phyloP scores from a whole-genome alignment of 2,888 invertebrate species.

The Torymus aiolomorphi region DNA sequence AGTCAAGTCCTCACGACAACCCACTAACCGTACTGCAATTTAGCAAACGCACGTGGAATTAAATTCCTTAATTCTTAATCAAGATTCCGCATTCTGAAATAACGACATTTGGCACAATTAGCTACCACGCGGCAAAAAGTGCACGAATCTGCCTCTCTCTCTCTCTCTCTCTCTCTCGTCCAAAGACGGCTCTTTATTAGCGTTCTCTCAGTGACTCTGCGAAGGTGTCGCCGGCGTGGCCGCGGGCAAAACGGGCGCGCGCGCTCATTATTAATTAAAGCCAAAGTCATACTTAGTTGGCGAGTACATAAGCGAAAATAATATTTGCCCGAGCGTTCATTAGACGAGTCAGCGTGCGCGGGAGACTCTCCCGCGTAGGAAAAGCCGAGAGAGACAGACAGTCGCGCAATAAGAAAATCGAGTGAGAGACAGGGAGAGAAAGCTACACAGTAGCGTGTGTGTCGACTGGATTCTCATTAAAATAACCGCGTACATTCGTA shows the following conservation, averaged over 20 bases:
- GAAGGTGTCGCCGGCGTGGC: slow-evolving; percentile 21
- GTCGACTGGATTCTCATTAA: slow-evolving; percentile 72
- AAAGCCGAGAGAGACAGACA: background rate
- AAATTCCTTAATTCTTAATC: too few relatives aligned
- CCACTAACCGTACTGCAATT: too few relatives aligned
- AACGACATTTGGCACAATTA: too few relatives aligned
- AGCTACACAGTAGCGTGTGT: slow-evolving; percentile 8
- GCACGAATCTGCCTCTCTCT: slow-evolving; percentile 9
- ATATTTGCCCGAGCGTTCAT: slow-evolving; percentile 75
- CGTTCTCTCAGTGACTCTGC: background rate
- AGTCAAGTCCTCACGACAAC: too few relatives aligned
- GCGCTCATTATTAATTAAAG: slow-evolving; percentile 75
- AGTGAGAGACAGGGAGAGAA: slow-evolving; percentile 24
- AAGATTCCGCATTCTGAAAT: too few relatives aligned
- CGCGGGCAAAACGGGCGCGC: slow-evolving; percentile 18
- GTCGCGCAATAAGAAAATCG: slow-evolving; percentile 30
- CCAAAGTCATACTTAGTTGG: slow-evolving; percentile 74
- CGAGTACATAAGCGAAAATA: slow-evolving; percentile 75
- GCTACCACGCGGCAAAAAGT: slow-evolving; percentile 15
- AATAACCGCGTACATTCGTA: slow-evolving; percentile 69
- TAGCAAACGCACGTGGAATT: too few relatives aligned
- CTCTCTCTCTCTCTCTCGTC: background rate
- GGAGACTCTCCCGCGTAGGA: too few relatives aligned
- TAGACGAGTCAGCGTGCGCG: slow-evolving; percentile 70
- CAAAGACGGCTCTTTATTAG: slow-evolving; percentile 7